These are phyloP conservation scores for Rhadina sibilatrix DNA, from an alignment of 2,113 vertebrate species.

Conservation along the genomic window DNA sequence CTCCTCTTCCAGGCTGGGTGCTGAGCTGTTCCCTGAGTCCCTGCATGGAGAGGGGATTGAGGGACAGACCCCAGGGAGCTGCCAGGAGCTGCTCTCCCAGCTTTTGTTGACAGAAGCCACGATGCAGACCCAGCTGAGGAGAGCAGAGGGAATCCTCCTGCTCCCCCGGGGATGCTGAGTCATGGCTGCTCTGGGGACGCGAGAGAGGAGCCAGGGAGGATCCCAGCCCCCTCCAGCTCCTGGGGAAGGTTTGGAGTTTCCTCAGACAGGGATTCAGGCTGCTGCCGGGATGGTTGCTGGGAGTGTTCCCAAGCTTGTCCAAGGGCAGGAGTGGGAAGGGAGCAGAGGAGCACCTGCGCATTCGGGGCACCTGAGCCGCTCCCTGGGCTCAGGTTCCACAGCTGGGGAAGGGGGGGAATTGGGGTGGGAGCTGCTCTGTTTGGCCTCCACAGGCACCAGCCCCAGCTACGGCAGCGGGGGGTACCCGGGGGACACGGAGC, in stretches of 20 bases:
- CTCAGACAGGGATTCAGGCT: background rate
- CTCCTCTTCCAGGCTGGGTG: background rate
- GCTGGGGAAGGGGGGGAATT: background rate
- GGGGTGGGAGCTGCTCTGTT: background rate
- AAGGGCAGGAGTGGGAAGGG: background rate
- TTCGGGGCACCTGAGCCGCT: background rate
- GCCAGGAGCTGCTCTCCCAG: background rate
- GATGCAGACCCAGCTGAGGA: background rate
- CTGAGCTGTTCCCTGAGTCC: background rate
- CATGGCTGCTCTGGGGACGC: background rate
- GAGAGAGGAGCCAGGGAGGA: background rate
- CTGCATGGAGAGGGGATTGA: fast-evolving
- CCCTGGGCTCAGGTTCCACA: background rate
- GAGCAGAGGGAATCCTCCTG: background rate
- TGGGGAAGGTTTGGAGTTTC: background rate
- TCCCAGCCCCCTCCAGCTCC: background rate
- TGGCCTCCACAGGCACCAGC: slow-evolving; percentile 65
- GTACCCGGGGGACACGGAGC: slow-evolving; percentile 78
- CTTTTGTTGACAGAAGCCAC: background rate
- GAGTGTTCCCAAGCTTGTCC: fast-evolving
- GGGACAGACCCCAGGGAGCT: background rate
- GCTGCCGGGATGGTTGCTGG: background rate
- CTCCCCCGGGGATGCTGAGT: background rate
- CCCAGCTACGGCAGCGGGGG: slow-evolving; percentile 74
- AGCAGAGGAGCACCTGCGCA: background rate